A percentile compares a stretch with the other conserved stretches of the same genome.
phyloP scores from a whole-genome alignment of 2,113 vertebrate genomes.

The Oncorhynchus clarkii region DNA sequence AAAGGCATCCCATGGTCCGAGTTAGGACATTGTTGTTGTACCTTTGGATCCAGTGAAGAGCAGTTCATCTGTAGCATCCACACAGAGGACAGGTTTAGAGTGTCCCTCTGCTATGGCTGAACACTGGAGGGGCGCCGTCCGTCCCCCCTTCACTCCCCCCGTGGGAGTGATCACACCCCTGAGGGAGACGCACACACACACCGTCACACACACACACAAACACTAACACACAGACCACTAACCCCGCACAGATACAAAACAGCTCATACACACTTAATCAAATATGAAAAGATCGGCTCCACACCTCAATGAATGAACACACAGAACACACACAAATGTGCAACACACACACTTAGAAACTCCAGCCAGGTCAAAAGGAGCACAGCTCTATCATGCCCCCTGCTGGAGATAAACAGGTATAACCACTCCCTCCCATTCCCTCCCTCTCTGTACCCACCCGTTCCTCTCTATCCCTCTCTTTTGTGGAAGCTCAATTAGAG shows the following conservation, averaged over 20 bases:
- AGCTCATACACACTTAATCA: not conserved
- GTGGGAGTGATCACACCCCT: constrained; percentile 93
- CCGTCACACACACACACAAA: not conserved
- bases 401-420: not conserved
- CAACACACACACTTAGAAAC: not conserved
- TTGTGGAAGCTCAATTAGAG: constrained; percentile 43
- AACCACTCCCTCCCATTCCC: not conserved
- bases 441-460: not conserved
- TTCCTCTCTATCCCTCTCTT: not conserved
- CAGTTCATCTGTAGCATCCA: constrained; percentile 93
- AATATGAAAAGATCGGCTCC: not conserved
- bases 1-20: too few species aligned
- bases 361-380: not conserved
- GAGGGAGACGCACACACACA: constrained; percentile 39
- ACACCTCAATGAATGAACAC: not conserved
- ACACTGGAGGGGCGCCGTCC: constrained; percentile 93
- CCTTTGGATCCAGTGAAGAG: constrained; percentile 97
- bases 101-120: constrained; percentile 92
- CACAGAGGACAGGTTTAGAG: constrained; percentile 92
- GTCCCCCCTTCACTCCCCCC: constrained; percentile 84
- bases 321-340: not conserved
- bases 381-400: constrained; percentile 1
- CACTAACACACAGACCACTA: not conserved
- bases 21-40: constrained; percentile 39
- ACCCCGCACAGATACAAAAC: not conserved